Evolutionary conservation across 2,797 vertebrate species (phyloP).

Genomic region (Hypotaenidia okinawae): DNA sequence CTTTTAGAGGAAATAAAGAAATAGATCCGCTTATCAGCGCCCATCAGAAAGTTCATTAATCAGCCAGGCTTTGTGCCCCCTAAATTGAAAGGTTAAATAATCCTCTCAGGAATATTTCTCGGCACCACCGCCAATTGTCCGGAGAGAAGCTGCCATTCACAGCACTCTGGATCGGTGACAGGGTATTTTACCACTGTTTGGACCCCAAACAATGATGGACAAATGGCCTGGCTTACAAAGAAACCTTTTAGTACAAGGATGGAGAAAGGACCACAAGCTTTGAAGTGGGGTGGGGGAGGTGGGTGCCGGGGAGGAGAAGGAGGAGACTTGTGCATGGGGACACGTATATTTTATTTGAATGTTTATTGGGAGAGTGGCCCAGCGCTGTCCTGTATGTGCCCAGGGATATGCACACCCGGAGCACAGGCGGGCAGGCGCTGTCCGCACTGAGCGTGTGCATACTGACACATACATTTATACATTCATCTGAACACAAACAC

Average conservation of each 20-base stretch:
- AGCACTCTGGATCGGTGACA: slow-evolving; percentile 80
- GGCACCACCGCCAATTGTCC: slow-evolving; percentile 82
- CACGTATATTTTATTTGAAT: slow-evolving; percentile 51
- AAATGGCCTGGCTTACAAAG: slow-evolving; percentile 80
- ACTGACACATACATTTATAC: slow-evolving; percentile 25
- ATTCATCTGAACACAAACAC: slow-evolving; percentile 48
- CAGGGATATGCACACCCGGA: background rate
- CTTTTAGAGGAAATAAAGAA: slow-evolving; percentile 86
- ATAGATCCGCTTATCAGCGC: slow-evolving; percentile 85
- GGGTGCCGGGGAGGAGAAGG: background rate
- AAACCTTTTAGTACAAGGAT: slow-evolving; percentile 76
- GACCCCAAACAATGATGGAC: slow-evolving; percentile 84
- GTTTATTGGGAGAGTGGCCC: background rate
- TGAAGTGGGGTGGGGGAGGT: slow-evolving; percentile 66
- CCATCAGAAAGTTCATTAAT: slow-evolving; percentile 92
- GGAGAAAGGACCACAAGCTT: slow-evolving; percentile 74
- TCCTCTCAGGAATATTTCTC: slow-evolving; percentile 86
- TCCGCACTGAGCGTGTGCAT: background rate
- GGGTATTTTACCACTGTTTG: slow-evolving; percentile 83
- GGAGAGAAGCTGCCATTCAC: slow-evolving; percentile 83
- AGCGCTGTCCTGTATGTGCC: background rate
- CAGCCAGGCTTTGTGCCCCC: slow-evolving; percentile 87
- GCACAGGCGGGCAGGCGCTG: background rate
- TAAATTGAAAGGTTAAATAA: slow-evolving; percentile 91
- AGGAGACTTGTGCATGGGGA: slow-evolving; percentile 42